These are phyloP conservation scores for Napeogenes inachia DNA, from an alignment of 2,888 invertebrate species.

Conservation along the genomic window DNA sequence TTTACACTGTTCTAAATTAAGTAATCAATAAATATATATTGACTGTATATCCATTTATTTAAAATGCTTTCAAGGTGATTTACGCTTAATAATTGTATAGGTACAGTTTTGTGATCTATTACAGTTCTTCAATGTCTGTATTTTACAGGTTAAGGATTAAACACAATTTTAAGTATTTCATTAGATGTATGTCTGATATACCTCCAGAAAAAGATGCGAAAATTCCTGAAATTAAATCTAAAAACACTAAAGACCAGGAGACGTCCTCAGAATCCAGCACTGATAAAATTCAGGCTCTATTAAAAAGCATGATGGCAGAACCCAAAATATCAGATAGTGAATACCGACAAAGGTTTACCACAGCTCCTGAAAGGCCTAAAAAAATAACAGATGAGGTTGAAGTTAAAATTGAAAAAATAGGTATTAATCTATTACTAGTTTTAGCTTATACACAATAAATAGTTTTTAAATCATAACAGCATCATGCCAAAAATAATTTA, in stretches of 20 bases:
- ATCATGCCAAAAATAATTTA: neutral
- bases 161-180: constrained; percentile 32
- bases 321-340: constrained; percentile 59
- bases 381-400: constrained; percentile 48
- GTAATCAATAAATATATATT: no score
- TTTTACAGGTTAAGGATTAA: constrained; percentile 37
- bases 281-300: constrained; percentile 63
- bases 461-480: neutral
- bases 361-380: constrained; percentile 50
- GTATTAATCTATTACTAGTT: constrained; percentile 35
- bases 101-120: no score
- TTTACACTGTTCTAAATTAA: no score
- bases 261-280: constrained; percentile 46
- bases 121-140: neutral
- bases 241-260: constrained; percentile 33
- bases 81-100: no score
- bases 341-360: constrained; percentile 56
- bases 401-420: constrained; percentile 61
- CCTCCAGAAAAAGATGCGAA: constrained; percentile 52
- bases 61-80: constrained; percentile 32
- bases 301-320: constrained; percentile 57
- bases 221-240: constrained; percentile 38
- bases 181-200: constrained; percentile 37
- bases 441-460: neutral
- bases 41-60: neutral